Evolutionary conservation across 2,888 invertebrate species (phyloP).

Genomic region (Drosophila histrio): DNA sequence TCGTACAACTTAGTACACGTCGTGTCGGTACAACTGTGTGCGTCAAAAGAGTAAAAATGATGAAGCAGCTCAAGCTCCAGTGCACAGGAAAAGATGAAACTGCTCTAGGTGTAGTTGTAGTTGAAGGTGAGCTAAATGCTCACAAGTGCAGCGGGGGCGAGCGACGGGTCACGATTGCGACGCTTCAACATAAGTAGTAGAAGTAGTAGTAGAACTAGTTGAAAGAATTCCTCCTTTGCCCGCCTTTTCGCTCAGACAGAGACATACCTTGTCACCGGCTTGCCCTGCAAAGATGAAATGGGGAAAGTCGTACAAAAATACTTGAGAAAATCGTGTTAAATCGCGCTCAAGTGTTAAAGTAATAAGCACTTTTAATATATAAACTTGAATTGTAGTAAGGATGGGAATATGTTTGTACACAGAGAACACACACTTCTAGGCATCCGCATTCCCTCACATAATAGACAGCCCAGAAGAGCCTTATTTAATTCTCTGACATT

Average conservation of each 20-base stretch:
- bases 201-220: constrained; percentile 30
- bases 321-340: constrained; percentile 80
- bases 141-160: constrained; percentile 40
- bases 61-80: constrained; percentile 59
- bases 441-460: constrained; percentile 8
- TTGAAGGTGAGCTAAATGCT: constrained; percentile 48
- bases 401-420: not conserved
- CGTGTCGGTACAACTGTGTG: constrained; percentile 21
- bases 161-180: constrained; percentile 44
- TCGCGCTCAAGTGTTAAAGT: constrained; percentile 79
- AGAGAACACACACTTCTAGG: not conserved
- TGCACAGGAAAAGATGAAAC: constrained; percentile 74
- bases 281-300: constrained; percentile 35
- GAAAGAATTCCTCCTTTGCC: constrained; percentile 10
- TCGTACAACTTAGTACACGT: constrained; percentile 13
- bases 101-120: constrained; percentile 47
- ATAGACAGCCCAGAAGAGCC: not conserved
- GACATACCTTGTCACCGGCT: constrained; percentile 56
- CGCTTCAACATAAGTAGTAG: constrained; percentile 52
- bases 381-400: constrained; percentile 58
- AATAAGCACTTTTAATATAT: constrained; percentile 80
- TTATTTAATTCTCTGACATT: not conserved
- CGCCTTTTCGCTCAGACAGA: constrained; percentile 1
- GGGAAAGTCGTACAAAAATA: constrained; percentile 67
- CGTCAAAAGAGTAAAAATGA: constrained; percentile 67